Evolutionary conservation across 2,888 invertebrate genomes (phyloP).

Genomic region (Linhomoeus sp.): DNA sequence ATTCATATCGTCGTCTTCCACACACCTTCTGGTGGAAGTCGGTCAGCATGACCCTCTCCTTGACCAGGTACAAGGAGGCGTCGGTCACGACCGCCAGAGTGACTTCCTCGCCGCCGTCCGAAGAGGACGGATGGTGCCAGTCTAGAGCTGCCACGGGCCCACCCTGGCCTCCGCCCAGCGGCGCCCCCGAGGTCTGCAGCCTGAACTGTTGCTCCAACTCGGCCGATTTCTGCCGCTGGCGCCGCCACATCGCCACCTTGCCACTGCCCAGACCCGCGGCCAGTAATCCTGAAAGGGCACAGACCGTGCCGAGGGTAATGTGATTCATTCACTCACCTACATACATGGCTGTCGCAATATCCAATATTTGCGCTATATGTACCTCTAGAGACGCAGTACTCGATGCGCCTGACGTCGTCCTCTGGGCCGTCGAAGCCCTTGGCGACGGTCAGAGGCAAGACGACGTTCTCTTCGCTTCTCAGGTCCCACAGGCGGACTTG

Average conservation of each 20-base stretch:
- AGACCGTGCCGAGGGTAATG: no score
- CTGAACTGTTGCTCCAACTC: not conserved
- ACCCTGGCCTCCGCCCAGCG: not conserved
- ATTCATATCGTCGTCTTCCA: no score
- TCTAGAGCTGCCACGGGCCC: no score
- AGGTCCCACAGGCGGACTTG: constrained; percentile 65
- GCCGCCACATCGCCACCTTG: constrained; percentile 17
- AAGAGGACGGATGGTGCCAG: not conserved
- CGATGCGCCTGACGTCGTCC: constrained; percentile 31
- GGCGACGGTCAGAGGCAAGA: constrained; percentile 42
- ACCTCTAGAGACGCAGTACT: constrained; percentile 19
- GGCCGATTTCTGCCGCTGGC: not conserved
- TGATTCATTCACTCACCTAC: no score
- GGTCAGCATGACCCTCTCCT: no score
- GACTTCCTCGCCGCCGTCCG: no score
- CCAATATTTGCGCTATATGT: no score
- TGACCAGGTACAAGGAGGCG: no score
- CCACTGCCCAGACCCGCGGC: constrained; percentile 16
- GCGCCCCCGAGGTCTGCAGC: no score
- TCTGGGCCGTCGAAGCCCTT: constrained; percentile 28
- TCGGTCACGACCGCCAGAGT: no score
- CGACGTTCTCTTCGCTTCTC: constrained; percentile 73
- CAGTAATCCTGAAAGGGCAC: constrained; percentile 13
- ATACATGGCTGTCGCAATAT: no score
- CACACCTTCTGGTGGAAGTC: no score